Base-by-base conservation (phyloP, 2,888 invertebrate species). In the Eristalis pertinax region DNA sequence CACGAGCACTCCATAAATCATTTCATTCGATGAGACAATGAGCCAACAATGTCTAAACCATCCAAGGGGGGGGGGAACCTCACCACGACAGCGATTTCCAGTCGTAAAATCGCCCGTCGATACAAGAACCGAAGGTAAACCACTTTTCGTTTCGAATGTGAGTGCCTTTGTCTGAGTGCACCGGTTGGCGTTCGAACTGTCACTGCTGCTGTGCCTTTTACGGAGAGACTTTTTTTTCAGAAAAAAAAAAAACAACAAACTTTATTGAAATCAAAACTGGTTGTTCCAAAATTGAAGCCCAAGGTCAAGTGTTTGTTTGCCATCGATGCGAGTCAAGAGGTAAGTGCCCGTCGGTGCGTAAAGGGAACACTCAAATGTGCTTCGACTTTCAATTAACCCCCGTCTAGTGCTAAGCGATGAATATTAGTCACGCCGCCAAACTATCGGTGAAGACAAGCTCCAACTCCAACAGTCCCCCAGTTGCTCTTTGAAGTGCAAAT, bases 51-150 rank as follows among this genome's bases (percentile, higher is more conserved):
- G 19, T 41, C 70, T 38, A 60, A 70, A 62, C 35, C 26, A 26
- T 41, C 62, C 41, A 41, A 26, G 41, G 32, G 41, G 32, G 32
- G 41, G 32, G 72, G 26, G 60, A 50, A 50, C 50, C 19, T 19
- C 50, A n/a, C 50, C 41, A 72, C 41, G 26, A 26, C 35, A 24
- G 24, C 38, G 58, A 58, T 13, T 65, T 35, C 1, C 15, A 26
- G 41, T 68, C 19, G 19, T 69, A 35, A 72, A 73, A 69, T 50
- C 22, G 22, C 32, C 68, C 43, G 68, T 72, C 50, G 67, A 62
- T 76, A 62, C n/a, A 15, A 8, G n/a, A 50, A 38, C n/a, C 35
- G 72, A 84, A 84, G 76, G 81, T 67, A 84, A 84, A 76, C 84
- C 60, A 84, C 81, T 84, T 84, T 84, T 76, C 67, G 56, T 67